Conservation (phyloP, 2,797 vertebrate species). For the Hirundo rustica region DNA sequence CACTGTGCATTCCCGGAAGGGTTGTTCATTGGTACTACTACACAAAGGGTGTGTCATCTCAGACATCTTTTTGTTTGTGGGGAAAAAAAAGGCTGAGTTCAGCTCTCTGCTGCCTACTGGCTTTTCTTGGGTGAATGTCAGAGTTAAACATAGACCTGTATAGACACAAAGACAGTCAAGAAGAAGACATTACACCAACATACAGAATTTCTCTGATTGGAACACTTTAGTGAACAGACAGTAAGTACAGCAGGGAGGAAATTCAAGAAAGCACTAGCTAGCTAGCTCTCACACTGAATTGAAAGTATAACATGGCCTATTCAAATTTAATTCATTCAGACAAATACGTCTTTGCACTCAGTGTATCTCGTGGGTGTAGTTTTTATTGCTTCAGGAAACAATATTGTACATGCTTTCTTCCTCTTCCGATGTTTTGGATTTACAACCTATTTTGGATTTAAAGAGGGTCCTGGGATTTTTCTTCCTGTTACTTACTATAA, state of each 20-base stretch:
- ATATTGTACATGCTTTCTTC: conserved; percentile 38
- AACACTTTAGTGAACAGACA: neutral
- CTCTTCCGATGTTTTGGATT: conserved; percentile 27
- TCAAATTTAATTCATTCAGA: conserved; percentile 4
- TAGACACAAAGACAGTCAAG: neutral
- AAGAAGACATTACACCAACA: neutral
- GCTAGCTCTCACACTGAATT: neutral
- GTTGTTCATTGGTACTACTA: neutral
- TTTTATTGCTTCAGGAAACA: conserved; percentile 57
- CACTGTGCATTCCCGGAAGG: neutral
- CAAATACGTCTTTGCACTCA: neutral
- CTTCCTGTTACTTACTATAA: conserved; percentile 45
- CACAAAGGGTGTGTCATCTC: neutral
- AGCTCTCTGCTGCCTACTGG: neutral
- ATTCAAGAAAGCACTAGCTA: neutral
- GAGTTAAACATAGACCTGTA: neutral
- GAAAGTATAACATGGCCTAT: neutral
- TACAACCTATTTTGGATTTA: conserved; percentile 30
- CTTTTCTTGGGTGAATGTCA: neutral
- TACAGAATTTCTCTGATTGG: neutral
- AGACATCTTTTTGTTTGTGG: neutral
- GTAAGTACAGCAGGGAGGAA: neutral
- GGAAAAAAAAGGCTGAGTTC: neutral
- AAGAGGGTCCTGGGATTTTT: conserved; percentile 40
- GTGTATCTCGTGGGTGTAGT: conserved; percentile 4